Percentiles rank a stretch among this genome's conserved stretches.
Evolutionary conservation across 2,888 invertebrate genomes (phyloP).

Genomic region (Thalpophila matura): DNA sequence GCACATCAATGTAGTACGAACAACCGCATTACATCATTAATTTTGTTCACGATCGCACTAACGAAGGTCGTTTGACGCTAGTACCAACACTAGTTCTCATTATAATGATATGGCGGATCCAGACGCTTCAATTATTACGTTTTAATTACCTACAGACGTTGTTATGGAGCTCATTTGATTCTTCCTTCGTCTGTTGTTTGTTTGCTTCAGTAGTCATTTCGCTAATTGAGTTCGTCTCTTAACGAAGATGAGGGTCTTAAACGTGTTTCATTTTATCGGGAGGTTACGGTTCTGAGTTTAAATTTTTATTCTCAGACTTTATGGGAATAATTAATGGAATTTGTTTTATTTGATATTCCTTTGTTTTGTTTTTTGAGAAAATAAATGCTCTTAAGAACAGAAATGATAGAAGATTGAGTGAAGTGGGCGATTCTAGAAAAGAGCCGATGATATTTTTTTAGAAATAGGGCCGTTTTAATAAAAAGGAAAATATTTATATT

Average conservation of each 20-base stretch:
- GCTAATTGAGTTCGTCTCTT: conserved; percentile 54
- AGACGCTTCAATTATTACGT: conserved; percentile 62
- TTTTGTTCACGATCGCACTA: conserved; percentile 61
- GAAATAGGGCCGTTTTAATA: neutral
- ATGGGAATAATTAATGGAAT: conserved; percentile 28
- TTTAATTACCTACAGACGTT: conserved; percentile 63
- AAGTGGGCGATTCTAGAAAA: no score
- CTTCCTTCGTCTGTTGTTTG: conserved; percentile 46
- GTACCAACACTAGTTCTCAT: conserved; percentile 57
- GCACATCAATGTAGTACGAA: conserved; percentile 47
- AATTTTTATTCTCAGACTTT: conserved; percentile 37
- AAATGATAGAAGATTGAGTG: neutral
- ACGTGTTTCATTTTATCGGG: conserved; percentile 46
- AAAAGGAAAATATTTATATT: neutral
- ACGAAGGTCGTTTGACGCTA: conserved; percentile 58
- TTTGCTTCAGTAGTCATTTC: conserved; percentile 43
- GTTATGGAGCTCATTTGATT: conserved; percentile 49
- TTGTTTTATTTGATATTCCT: conserved; percentile 25
- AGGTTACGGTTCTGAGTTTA: conserved; percentile 40
- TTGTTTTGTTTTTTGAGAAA: conserved; percentile 8
- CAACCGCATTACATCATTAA: conserved; percentile 59
- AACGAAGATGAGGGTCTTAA: conserved; percentile 38
- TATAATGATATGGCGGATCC: conserved; percentile 51
- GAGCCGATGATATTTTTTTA: neutral
- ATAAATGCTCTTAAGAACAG: no score